These are phyloP conservation scores for Aporophyla lueneburgensis DNA, from an alignment of 2,888 invertebrate species.

Conservation along the genomic window DNA sequence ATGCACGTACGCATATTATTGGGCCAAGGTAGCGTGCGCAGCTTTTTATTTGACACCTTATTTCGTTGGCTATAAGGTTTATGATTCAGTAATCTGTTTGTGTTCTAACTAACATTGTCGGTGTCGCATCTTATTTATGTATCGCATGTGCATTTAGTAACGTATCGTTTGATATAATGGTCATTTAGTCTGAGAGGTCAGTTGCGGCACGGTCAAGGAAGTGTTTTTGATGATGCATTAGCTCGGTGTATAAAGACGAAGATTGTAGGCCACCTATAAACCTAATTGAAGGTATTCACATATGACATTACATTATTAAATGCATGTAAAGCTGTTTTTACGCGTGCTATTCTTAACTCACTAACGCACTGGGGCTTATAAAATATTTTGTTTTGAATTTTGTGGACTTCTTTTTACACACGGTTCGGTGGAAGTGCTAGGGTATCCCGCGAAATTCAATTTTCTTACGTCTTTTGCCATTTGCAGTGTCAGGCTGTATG, in stretches of 20 bases:
- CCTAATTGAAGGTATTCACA: conserved; percentile 50
- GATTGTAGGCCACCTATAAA: conserved; percentile 64
- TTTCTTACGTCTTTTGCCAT: too few relatives aligned
- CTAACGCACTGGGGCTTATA: background rate
- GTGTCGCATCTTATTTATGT: conserved; percentile 68
- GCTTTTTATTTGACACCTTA: conserved; percentile 57
- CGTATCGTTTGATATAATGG: conserved; percentile 64
- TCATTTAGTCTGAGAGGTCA: conserved; percentile 67
- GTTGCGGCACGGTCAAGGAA: conserved; percentile 73
- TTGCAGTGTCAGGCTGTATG: too few relatives aligned
- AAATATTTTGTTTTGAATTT: background rate
- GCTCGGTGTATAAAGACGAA: conserved; percentile 36
- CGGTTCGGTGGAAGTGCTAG: too few relatives aligned
- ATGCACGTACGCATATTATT: conserved; percentile 80
- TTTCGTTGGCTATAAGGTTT: conserved; percentile 51
- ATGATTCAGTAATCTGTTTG: conserved; percentile 47
- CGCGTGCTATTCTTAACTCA: conserved; percentile 29
- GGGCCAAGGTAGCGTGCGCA: conserved; percentile 80
- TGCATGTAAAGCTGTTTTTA: conserved; percentile 31
- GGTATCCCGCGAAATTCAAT: too few relatives aligned
- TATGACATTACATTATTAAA: conserved; percentile 31
- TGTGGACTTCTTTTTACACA: background rate
- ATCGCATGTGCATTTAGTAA: conserved; percentile 64
- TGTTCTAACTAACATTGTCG: conserved; percentile 55
- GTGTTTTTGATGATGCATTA: conserved; percentile 61